Conservation (phyloP, 2,888 invertebrate species). For the Thera britannica region DNA sequence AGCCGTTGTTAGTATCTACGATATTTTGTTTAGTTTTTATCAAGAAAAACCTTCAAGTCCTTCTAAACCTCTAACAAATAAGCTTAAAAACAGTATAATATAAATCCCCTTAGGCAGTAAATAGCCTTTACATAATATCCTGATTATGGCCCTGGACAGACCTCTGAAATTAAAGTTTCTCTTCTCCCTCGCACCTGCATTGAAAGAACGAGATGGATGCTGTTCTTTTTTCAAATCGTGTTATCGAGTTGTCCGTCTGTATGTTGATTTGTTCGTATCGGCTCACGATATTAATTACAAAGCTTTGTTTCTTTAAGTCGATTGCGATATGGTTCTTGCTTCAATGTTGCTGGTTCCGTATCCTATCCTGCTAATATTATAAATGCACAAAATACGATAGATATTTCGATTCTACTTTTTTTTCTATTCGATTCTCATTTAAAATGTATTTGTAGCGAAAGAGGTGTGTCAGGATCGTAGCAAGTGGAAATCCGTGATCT, state of each 20-base stretch:
- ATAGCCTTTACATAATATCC: background rate
- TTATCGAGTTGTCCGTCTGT: conserved; percentile 68
- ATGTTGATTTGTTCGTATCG: conserved; percentile 75
- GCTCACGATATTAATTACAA: conserved; percentile 76
- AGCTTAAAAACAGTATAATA: background rate
- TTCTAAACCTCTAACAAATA: background rate
- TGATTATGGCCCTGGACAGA: conserved; percentile 14
- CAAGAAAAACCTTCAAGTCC: background rate
- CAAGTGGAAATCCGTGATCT: too few relatives aligned
- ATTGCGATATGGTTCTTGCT: conserved; percentile 57
- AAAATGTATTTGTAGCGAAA: too few relatives aligned
- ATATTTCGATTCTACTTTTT: too few relatives aligned
- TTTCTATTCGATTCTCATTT: too few relatives aligned
- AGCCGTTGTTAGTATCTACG: background rate
- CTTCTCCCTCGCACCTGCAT: conserved; percentile 50
- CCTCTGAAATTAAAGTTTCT: conserved; percentile 63
- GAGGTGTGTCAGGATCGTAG: too few relatives aligned
- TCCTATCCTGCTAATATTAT: background rate
- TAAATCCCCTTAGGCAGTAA: background rate
- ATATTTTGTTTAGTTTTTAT: background rate
- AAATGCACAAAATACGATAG: too few relatives aligned
- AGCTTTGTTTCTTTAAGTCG: conserved; percentile 68
- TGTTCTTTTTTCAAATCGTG: conserved; percentile 69
- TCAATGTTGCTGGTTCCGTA: conserved; percentile 20
- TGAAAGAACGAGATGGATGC: conserved; percentile 53